A percentile compares a stretch with the other conserved stretches of the same genome.
phyloP scores from a whole-genome alignment of 1,140 invertebrate species.

The Scaptodrosophila lebanonensis region DNA sequence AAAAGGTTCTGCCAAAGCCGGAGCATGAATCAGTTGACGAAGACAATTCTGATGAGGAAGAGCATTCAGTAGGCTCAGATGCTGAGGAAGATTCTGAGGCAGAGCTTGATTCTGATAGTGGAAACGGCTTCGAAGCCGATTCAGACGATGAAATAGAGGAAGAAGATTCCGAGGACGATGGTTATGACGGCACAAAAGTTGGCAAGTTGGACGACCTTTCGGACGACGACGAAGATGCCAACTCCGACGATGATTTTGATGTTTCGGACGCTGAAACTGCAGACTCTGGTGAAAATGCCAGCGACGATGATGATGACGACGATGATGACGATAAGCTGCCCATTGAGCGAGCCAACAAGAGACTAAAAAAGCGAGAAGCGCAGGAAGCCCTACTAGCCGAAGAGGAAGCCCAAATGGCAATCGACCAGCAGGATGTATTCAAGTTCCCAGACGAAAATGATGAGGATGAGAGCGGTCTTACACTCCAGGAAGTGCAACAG shows the following conservation, averaged over 20 bases:
- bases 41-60: slow-evolving; percentile 21
- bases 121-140: slow-evolving; percentile 41
- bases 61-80: slow-evolving; percentile 11
- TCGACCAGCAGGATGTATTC: slow-evolving; percentile 85
- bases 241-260: slow-evolving; percentile 61
- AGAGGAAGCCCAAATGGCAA: slow-evolving; percentile 87
- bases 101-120: slow-evolving; percentile 33
- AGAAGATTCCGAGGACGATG: slow-evolving; percentile 51
- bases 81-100: slow-evolving; percentile 29
- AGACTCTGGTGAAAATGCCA: slow-evolving; percentile 53
- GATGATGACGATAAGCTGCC: slow-evolving; percentile 84
- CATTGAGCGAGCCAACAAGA: slow-evolving; percentile 91
- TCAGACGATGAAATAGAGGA: slow-evolving; percentile 52
- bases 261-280: slow-evolving; percentile 70
- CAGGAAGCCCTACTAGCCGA: slow-evolving; percentile 86
- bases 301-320: slow-evolving; percentile 76
- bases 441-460: slow-evolving; percentile 86
- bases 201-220: slow-evolving; percentile 65
- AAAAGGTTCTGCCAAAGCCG: slow-evolving; percentile 17
- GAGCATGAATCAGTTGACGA: slow-evolving; percentile 18
- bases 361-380: slow-evolving; percentile 86
- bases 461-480: slow-evolving; percentile 83
- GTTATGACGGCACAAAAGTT: slow-evolving; percentile 44
- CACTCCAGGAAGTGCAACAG: slow-evolving; percentile 90
- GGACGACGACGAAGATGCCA: slow-evolving; percentile 51